Evolutionary conservation across 2,113 vertebrate genomes (phyloP).

Genomic region (Trachemys scripta): DNA sequence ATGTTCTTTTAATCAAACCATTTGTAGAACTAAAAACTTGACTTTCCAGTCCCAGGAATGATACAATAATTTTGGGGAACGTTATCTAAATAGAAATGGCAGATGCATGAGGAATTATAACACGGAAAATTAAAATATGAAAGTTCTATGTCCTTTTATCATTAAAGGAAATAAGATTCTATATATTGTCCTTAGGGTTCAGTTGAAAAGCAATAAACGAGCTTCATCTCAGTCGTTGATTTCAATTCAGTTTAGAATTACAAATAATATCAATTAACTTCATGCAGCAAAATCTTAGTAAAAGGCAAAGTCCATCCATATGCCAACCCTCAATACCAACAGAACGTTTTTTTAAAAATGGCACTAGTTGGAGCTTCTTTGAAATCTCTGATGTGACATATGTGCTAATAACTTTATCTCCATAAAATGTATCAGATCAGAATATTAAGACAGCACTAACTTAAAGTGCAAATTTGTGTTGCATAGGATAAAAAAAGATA

Average conservation of each 20-base stretch:
- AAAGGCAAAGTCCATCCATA: not conserved
- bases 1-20: not conserved
- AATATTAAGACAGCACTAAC: not conserved
- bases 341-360: not conserved
- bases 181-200: slow-evolving; percentile 19
- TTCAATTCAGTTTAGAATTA: slow-evolving; percentile 1
- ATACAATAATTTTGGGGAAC: not conserved
- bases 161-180: slow-evolving; percentile 22
- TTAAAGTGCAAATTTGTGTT: too few relatives aligned
- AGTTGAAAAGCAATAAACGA: slow-evolving; percentile 48
- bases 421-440: not conserved
- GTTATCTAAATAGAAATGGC: not conserved
- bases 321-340: fast-evolving
- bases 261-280: slow-evolving; percentile 3
- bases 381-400: not conserved
- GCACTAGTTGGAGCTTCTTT: not conserved
- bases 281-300: slow-evolving; percentile 47
- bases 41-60: not conserved
- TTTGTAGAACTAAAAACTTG: not conserved
- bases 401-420: not conserved
- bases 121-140: not conserved
- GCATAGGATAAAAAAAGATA: too few relatives aligned
- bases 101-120: not conserved
- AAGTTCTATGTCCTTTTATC: not conserved
- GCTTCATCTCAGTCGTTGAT: slow-evolving; percentile 17